Base-by-base conservation (phyloP, 2,797 vertebrate genomes). In the Rachycentron canadum region DNA sequence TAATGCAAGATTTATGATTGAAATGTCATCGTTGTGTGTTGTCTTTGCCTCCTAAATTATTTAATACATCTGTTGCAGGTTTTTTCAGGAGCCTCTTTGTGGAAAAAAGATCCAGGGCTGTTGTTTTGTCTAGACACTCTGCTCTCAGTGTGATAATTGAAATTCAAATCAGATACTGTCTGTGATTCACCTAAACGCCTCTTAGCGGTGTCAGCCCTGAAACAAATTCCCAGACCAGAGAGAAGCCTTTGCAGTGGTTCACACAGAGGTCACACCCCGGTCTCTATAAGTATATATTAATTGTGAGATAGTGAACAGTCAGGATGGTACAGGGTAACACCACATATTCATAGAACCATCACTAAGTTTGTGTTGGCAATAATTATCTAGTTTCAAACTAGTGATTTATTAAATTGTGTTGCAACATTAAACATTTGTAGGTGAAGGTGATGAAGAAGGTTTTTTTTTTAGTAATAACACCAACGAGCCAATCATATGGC, bases 141-240 rank as follows among this genome's bases (percentile, higher is more conserved):
- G 66, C 69, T 68, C 69, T 83, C 77, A 36, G 43, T 53, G 58
- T 57, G 68, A 80, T 75, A 63, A 76, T 75, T 86, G 65, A 89
- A 82, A 91, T 91, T 91, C 85, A 86, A 90, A 88, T 83, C 81
- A 87, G 83, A 84, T 43, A 32, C 80, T 30, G 81, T 82, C 69
- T 82, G 73, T 60, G 82, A 86, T 86, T 84, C 84, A 86, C 78
- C 68, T 76, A 67, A 82, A 78, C 19, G 49, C 71, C 66, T 83
- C 68, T 49, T 3, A 59, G 67, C 25, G 2, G 41, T 63, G 49
- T 81, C 75, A 58, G 73, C 75, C 56, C 55, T 36, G 28, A 71
- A 72, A 82, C 73, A 1, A 67, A 75, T 61, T 61, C 73, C 78
- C 73, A 45, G 32, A 59, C 41, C n/a, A n/a, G 14, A 76, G 57